These are phyloP conservation scores for Phallusia fumigata DNA, from an alignment of 23 tunicate genomes.

Conservation along the genomic window DNA sequence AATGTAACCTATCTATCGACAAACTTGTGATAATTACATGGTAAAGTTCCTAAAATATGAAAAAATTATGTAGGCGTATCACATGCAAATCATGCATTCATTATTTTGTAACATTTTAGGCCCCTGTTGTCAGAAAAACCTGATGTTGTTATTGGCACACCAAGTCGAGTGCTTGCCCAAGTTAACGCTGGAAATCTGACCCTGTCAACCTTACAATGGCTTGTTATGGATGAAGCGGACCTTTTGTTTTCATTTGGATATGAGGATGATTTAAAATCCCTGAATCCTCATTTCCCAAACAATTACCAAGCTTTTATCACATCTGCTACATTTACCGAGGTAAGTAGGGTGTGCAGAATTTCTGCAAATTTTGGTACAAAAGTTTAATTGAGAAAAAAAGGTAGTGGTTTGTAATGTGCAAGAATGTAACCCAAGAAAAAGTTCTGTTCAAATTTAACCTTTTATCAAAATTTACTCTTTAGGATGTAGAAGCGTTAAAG, in stretches of 20 bases:
- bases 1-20: no score
- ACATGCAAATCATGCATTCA: no score
- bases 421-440: no score
- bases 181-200: slow-evolving; percentile 33
- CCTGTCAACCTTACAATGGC: slow-evolving; percentile 47
- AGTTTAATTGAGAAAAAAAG: no score
- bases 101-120: slow-evolving; percentile 16
- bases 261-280: slow-evolving; percentile 51
- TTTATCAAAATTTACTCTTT: no score
- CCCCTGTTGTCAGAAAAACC: slow-evolving; percentile 48
- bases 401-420: no score
- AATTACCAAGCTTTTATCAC: slow-evolving; percentile 71
- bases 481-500: slow-evolving; percentile 72
- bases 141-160: slow-evolving; percentile 83
- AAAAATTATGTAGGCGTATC: no score
- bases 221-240: slow-evolving; percentile 93
- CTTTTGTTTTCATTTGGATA: slow-evolving; percentile 82
- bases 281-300: slow-evolving; percentile 39
- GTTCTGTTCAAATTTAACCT: no score
- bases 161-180: slow-evolving; percentile 72
- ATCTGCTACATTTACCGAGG: slow-evolving; percentile 87
- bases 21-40: no score
- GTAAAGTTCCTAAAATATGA: no score
- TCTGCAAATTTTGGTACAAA: no score
- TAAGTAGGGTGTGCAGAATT: neutral